Evolutionary conservation across 2,888 invertebrate genomes (phyloP), one percentile per base, ranked within the genome.

Genomic region (Hydrotaea cyrtoneurina): DNA sequence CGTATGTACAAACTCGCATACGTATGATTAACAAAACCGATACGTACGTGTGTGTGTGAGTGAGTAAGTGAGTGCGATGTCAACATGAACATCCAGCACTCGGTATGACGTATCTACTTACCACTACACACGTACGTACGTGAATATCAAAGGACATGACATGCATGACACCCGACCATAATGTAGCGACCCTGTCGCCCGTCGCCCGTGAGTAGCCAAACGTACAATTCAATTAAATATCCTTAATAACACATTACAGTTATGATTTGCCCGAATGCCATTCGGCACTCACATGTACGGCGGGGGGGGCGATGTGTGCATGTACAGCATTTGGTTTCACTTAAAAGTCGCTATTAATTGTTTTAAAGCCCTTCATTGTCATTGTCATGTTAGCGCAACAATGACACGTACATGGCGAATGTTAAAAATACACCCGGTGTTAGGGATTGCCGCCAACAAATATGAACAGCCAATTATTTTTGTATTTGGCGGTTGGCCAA

Each of bases 201-300:
- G 21, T 69, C 43, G 21, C 39, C 46, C 23, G 21, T 46, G 69
- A 69, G 21, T 3, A 21, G 62, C 62, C 62, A 62, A 62, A 46
- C 11, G 39, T 69, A 69, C 69, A 69, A 69, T 69, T 69, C 46
- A 69, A 69, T 69, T 69, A 69, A 69, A 69, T 15, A 23, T 43
- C 43, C 46, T 66, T 69, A 69, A 69, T 69, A 69, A 69, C 69
- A 69, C 23, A 69, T 46, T 46, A 69, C 69, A 69, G 69, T 69
- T 69, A 69, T 69, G 69, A 69, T 69, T 46, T 46, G 43, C 46
- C 13, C 17, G 69, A 43, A 8, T 15, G 31, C 26, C 23, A 17
- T 15, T 53, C 19, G n/a, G 69, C 46, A 11, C 43, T n/a, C n/a
- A 36, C 3, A 5, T 66, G 66, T 15, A 43, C 19, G 23, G n/a